Conservation (phyloP, 1,140 invertebrate genomes). For the Neotoxoptera formosana region DNA sequence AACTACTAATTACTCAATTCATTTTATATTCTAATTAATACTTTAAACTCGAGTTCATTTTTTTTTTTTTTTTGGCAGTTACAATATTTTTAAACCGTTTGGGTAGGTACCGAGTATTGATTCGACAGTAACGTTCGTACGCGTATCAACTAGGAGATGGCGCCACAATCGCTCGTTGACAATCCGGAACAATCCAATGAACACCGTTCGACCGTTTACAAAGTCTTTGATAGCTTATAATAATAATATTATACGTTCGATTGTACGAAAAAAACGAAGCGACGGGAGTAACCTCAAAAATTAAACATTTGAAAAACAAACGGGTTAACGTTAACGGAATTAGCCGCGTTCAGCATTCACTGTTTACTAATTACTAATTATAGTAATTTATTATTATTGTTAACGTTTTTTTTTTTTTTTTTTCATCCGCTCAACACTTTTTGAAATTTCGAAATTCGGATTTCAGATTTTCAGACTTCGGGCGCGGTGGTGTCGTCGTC, state of each 20-base stretch:
- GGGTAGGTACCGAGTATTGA: too few relatives aligned
- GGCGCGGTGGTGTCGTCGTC: background rate
- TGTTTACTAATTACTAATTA: background rate
- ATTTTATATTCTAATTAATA: too few relatives aligned
- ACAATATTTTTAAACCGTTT: too few relatives aligned
- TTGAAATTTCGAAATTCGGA: background rate
- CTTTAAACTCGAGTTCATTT: too few relatives aligned
- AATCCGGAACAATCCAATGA: too few relatives aligned
- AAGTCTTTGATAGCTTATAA: background rate
- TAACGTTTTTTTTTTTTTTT: background rate
- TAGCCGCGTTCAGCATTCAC: background rate
- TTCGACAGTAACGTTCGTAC: too few relatives aligned
- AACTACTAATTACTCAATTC: too few relatives aligned
- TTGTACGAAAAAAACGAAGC: background rate
- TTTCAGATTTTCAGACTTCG: background rate
- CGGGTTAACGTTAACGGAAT: constrained; percentile 1
- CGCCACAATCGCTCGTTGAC: too few relatives aligned
- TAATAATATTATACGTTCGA: too few relatives aligned
- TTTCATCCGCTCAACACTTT: background rate
- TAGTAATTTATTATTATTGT: background rate
- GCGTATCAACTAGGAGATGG: too few relatives aligned
- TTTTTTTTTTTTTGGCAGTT: too few relatives aligned
- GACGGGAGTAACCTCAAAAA: background rate
- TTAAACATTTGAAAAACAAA: background rate
- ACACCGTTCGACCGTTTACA: background rate